Base-by-base conservation (phyloP, 2,888 invertebrate species). In the Anthophora plumipes region DNA sequence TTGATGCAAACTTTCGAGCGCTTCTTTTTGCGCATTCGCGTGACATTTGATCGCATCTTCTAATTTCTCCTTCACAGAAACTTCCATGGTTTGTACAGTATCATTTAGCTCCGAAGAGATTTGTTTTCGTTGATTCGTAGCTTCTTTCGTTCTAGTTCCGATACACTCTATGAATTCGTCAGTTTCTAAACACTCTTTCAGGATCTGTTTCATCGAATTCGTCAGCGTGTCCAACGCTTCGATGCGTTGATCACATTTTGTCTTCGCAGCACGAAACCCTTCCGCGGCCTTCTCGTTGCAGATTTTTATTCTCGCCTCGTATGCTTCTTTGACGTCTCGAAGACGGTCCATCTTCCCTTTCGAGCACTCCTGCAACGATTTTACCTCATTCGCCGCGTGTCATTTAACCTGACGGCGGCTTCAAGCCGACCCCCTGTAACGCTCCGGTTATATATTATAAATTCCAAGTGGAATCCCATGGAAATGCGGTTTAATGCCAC, bases 221-320 rank as follows among this genome's bases (percentile, higher is more conserved):
- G 46, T 60, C 6, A 77, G n/a, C 0, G 17, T 39, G 6, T 77
- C 71, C 31, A 37, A 17, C 12, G 4, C 61, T 25, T 48, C 31
- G 6, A 73, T 39, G 11, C 71, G 57, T 0, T 17, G 31, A 11
- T 77, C 55, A 50, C 11, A 81, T 11, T 46, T 70, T 7, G 41
- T n/a, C 61, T 67, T 73, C 43, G 55, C 57, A 0, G 54, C 43
- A 2, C 46, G 41, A 6, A 82, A 25, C 0, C 60, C 77, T 0
- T 9, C 11, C 8, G 57, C 39, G 0, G 77, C 71, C 72, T 66
- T 82, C 2, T 82, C 79, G 74, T 83, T 71, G 71, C 82, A 83
- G 11, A 68, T 60, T 55, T 78, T 82, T 50, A 74, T 64, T 68
- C 54, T 52, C 8, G 41, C 31, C 67, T 68, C 63, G 70, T 83